phyloP scores from a whole-genome alignment of 1,140 invertebrate genomes.

The Leptonema lineaticorne region DNA sequence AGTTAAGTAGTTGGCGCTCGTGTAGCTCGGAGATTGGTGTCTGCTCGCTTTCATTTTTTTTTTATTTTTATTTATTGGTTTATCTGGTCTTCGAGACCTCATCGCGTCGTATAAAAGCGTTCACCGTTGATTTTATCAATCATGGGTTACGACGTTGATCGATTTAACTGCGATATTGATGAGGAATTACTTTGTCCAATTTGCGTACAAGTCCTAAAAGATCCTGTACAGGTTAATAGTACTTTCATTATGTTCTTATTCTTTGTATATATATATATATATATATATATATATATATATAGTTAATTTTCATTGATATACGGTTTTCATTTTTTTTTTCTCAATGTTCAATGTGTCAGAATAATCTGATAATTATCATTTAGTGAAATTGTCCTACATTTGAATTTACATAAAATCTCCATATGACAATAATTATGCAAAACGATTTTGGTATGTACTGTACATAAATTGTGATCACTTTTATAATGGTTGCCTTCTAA shows the following conservation, averaged over 20 bases:
- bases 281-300: constrained; percentile 6
- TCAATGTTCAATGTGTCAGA: not conserved
- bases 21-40: too few species aligned
- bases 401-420: not conserved
- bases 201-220: constrained; percentile 86
- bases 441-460: too few species aligned
- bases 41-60: too few species aligned
- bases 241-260: not conserved
- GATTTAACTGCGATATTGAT: constrained; percentile 89
- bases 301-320: not conserved
- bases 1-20: too few species aligned
- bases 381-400: too few species aligned
- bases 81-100: too few species aligned
- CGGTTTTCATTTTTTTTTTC: not conserved
- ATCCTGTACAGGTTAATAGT: constrained; percentile 73
- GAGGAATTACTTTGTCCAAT: constrained; percentile 91
- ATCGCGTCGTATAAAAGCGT: too few species aligned
- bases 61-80: too few species aligned
- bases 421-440: not conserved
- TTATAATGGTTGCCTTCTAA: too few species aligned
- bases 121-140: too few species aligned
- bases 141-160: constrained; percentile 87
- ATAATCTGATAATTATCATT: not conserved
- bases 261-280: not conserved
- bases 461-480: too few species aligned